Conservation (phyloP, 1,140 invertebrate species). For the Macrotrachela quadricornifera region DNA sequence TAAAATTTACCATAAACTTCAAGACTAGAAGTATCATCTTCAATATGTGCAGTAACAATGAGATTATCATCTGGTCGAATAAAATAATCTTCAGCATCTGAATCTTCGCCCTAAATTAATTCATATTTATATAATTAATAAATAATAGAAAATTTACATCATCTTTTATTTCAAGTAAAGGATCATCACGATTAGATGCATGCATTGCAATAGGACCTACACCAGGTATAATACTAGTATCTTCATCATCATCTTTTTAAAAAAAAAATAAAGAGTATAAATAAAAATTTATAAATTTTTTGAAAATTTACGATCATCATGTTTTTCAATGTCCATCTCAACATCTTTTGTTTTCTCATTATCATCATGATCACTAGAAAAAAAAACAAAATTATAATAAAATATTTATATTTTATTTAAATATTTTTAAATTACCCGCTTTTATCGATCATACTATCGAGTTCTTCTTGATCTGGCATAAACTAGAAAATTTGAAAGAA, state of each 20-base stretch:
- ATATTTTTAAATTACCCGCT: no score
- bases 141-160: neutral
- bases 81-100: conserved; percentile 3
- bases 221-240: neutral
- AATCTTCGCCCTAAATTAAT: conserved; percentile 1
- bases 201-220: neutral
- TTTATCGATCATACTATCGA: no score
- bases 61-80: conserved; percentile 4
- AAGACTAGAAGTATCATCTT: conserved; percentile 1
- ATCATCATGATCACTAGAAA: no score
- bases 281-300: no score
- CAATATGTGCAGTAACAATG: neutral
- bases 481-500: no score
- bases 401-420: no score
- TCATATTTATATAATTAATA: neutral
- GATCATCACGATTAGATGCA: neutral
- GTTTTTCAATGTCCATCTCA: no score
- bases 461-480: no score
- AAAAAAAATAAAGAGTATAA: no score
- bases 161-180: neutral
- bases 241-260: neutral
- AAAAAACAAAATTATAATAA: no score
- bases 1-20: conserved; percentile 2
- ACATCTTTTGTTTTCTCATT: no score
- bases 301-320: no score